Percentiles rank a stretch among this genome's conserved stretches.
Conservation (phyloP, 1,140 invertebrate species). For the Bicyclus anynana region DNA sequence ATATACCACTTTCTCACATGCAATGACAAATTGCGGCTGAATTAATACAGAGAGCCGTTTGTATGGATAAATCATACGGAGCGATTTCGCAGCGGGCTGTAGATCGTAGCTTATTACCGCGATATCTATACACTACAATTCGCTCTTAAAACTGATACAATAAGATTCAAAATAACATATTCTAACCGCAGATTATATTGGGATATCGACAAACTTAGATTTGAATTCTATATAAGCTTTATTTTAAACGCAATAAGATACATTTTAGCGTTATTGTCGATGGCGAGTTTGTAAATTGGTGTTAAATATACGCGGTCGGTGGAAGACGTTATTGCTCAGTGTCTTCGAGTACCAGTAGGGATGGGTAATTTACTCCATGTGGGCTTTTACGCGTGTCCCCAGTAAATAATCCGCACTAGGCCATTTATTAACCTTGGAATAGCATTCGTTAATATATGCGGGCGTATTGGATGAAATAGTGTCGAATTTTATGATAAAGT, state of each 20-base stretch:
- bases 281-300: conserved; percentile 31
- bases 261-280: conserved; percentile 9
- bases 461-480: not conserved
- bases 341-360: conserved; percentile 59
- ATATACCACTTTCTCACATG: conserved; percentile 70
- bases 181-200: conserved; percentile 16
- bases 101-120: conserved; percentile 33
- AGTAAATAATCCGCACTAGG: conserved; percentile 32
- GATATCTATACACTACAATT: not conserved
- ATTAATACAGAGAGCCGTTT: conserved; percentile 64
- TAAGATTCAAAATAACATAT: conserved; percentile 28
- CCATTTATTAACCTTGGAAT: conserved; percentile 34
- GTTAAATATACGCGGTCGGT: conserved; percentile 55
- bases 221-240: conserved; percentile 22
- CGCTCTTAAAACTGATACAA: conserved; percentile 16
- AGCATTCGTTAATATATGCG: conserved; percentile 18
- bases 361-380: conserved; percentile 46
- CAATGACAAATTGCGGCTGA: conserved; percentile 69
- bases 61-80: conserved; percentile 65
- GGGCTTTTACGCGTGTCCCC: conserved; percentile 27
- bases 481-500: not conserved
- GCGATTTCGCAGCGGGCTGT: conserved; percentile 53
- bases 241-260: conserved; percentile 10
- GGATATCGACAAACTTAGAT: conserved; percentile 24
- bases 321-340: conserved; percentile 71